Percentiles rank a stretch among this genome's conserved stretches.
Conservation (phyloP, 2,888 invertebrate genomes). For the Drosophila hamatofila region DNA sequence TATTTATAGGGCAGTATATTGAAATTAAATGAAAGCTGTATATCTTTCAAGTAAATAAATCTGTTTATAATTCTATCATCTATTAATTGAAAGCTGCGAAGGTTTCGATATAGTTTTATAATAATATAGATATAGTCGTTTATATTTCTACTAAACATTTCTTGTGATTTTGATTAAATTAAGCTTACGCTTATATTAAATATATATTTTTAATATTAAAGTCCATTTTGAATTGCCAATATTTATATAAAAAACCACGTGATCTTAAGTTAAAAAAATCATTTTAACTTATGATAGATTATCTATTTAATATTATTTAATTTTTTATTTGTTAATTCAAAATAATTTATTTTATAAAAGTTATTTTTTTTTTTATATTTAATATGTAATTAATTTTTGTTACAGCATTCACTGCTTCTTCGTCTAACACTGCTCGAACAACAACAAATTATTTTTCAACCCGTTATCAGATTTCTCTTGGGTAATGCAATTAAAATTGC, state of each 20-base stretch:
- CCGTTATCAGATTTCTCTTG: neutral
- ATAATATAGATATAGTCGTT: too few relatives aligned
- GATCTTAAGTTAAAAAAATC: neutral
- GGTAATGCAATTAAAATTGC: slow-evolving; percentile 35
- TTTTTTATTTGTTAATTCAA: too few relatives aligned
- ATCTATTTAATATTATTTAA: neutral
- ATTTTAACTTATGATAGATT: neutral
- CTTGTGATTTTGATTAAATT: neutral
- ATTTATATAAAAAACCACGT: neutral
- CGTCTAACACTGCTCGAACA: neutral
- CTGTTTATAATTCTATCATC: neutral
- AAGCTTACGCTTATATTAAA: neutral
- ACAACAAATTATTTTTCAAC: neutral
- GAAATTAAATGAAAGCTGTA: neutral
- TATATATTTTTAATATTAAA: neutral
- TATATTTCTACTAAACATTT: too few relatives aligned
- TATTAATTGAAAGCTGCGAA: neutral
- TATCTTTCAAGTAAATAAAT: too few relatives aligned
- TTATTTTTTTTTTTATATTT: neutral
- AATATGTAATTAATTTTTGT: neutral
- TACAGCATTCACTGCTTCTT: neutral
- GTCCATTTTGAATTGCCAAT: too few relatives aligned
- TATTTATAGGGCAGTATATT: neutral
- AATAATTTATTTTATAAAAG: neutral
- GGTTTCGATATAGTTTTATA: neutral